phyloP scores from a whole-genome alignment of 2,113 vertebrate genomes.

The Empidonax alnorum region DNA sequence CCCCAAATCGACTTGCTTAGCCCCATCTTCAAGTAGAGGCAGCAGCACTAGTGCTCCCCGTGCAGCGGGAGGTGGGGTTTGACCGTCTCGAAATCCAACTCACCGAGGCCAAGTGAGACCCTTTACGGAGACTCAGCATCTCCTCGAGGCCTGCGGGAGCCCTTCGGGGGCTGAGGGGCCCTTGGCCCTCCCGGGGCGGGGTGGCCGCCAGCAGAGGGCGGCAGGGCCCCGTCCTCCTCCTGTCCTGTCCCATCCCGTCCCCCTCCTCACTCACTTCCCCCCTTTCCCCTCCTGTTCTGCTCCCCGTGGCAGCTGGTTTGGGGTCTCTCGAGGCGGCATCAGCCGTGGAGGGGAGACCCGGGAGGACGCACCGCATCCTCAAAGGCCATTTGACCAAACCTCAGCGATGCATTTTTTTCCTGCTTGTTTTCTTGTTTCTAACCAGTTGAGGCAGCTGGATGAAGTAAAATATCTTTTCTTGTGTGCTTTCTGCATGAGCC shows the following conservation, averaged over 20 bases:
- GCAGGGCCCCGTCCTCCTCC: neutral
- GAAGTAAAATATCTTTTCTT: neutral
- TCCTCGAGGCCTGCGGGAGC: neutral
- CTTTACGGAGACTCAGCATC: neutral
- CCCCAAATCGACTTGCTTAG: accelerated
- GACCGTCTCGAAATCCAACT: neutral
- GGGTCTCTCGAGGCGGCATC: too few species aligned
- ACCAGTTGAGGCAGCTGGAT: neutral
- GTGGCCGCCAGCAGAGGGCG: slow-evolving; percentile 16
- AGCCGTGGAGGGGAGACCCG: too few species aligned
- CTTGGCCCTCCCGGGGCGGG: neutral
- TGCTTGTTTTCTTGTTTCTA: neutral
- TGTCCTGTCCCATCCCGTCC: too few species aligned
- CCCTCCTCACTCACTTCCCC: accelerated
- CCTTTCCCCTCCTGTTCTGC: neutral
- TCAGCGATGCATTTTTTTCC: accelerated
- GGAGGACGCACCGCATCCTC: neutral
- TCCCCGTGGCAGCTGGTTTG: neutral
- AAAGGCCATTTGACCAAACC: neutral
- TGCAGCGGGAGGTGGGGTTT: neutral
- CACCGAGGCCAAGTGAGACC: neutral
- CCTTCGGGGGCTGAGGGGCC: too few species aligned
- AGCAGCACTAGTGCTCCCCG: accelerated
- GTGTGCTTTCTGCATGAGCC: neutral
- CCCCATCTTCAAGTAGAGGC: accelerated